Base-by-base conservation (phyloP, 2,113 vertebrate genomes). In the Apteryx owenii region DNA sequence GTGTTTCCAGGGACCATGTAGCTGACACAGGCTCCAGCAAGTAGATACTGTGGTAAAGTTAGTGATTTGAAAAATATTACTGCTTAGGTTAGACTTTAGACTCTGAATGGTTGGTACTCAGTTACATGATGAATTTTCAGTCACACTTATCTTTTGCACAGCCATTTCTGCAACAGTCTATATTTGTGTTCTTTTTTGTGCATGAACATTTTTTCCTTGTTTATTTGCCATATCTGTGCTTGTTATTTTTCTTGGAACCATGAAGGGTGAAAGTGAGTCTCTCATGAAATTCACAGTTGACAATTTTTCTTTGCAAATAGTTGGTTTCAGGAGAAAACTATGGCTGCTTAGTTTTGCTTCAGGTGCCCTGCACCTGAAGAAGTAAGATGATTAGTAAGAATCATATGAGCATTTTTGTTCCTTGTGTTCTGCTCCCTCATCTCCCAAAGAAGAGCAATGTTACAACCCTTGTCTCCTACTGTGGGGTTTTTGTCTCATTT, bases 391-490 rank as follows among this genome's bases (percentile, higher is more conserved):
- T 40, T 6, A 44, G 23, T 58, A 60, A 56, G 50, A 26, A 36
- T 64, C 62, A 44, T 0, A 1, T 9, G n/a, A 69, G 29, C 12
- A 7, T 38, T 81, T 75, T 56, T 69, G 29, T 81, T 75, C 40
- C 54, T 31, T 0, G 2, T 51, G 31, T 18, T 28, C 42, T 58
- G 10, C 38, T 36, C 22, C n/a, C 25, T 19, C 1, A 0, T 53
- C 28, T 72, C 44, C 54, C 58, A 73, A 29, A 51, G 17, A 66
- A 77, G 21, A 15, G 28, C 29, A 15, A 14, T 62, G 22, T 56
- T 56, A 20, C 53, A 79, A 19, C 17, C 25, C 40, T 40, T 85
- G 26, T 46, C 48, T 81, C 22, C 28, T 44, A 21, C 20, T 48
- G 14, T 4, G 69, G 29, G 33, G 23, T 36, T 76, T 85, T 51